These are phyloP conservation scores for Lobophora halterata DNA, from an alignment of 2,888 invertebrate genomes.

Conservation along the genomic window DNA sequence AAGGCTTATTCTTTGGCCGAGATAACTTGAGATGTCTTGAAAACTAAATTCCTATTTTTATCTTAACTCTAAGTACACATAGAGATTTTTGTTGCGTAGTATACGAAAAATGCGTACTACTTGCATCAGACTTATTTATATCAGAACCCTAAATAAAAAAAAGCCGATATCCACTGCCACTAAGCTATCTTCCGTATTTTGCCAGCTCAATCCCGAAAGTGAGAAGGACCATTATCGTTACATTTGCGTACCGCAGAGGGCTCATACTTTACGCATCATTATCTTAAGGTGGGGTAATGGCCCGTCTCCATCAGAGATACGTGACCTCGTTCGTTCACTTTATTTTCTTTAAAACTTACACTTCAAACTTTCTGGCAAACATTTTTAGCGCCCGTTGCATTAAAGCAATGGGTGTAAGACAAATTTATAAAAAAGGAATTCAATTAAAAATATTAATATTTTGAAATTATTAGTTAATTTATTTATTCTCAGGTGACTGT, in stretches of 20 bases:
- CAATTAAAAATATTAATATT: no score
- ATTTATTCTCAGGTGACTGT: no score
- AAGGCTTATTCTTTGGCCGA: no score
- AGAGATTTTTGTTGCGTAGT: no score
- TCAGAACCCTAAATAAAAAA: not conserved
- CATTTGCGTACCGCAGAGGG: slow-evolving; percentile 24
- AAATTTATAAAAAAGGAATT: no score
- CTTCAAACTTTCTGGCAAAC: slow-evolving; percentile 1
- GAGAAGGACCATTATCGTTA: slow-evolving; percentile 22
- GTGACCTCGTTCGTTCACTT: slow-evolving; percentile 12
- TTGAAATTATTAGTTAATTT: no score
- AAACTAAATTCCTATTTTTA: no score
- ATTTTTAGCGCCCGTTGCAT: no score
- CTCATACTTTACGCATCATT: slow-evolving; percentile 45
- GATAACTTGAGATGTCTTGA: no score
- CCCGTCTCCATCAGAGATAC: slow-evolving; percentile 26
- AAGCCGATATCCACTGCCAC: not conserved
- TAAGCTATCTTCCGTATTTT: slow-evolving; percentile 10
- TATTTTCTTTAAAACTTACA: slow-evolving; percentile 13
- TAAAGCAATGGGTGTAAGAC: no score
- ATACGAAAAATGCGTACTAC: no score
- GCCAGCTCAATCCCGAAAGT: slow-evolving; percentile 20
- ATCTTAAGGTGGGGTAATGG: slow-evolving; percentile 40
- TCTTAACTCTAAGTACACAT: no score
- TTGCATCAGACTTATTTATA: not conserved